These are phyloP conservation scores for Porites rus DNA, from an alignment of 92 coral and sea anemone species.

Conservation along the genomic window DNA sequence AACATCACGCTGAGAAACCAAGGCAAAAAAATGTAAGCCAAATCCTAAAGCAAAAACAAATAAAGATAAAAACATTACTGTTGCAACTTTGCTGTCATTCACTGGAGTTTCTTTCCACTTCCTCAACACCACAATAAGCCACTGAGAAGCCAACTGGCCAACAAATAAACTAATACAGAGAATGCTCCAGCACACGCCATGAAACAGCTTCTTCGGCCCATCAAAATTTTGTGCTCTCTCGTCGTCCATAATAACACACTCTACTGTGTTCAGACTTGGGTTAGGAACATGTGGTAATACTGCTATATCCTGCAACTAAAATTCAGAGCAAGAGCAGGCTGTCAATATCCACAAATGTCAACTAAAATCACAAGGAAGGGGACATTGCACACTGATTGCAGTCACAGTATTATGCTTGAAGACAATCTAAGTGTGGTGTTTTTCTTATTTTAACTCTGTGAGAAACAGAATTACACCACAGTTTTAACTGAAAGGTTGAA, in stretches of 20 bases:
- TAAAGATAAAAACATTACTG: conserved; percentile 4
- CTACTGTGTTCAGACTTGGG: conserved; percentile 21
- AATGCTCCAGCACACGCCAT: conserved; percentile 1
- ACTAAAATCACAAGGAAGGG: no score
- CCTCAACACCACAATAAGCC: background rate
- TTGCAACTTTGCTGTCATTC: background rate
- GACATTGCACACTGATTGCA: no score
- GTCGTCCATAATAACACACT: conserved; percentile 42
- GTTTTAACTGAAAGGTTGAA: no score
- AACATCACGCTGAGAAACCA: background rate
- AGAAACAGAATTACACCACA: no score
- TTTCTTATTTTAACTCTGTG: no score
- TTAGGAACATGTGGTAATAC: background rate
- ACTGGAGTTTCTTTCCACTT: background rate
- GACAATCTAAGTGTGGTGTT: no score
- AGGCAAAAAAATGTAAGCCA: background rate
- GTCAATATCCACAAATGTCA: background rate
- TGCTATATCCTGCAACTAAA: conserved; percentile 30
- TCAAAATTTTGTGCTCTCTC: conserved; percentile 10
- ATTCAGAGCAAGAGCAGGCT: background rate
- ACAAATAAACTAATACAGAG: background rate
- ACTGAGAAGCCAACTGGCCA: background rate
- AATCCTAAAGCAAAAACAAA: background rate
- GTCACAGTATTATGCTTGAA: no score
- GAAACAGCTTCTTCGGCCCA: background rate